Evolutionary conservation across 2,797 vertebrate species (phyloP).

Genomic region (Tauraco hartlaubi): DNA sequence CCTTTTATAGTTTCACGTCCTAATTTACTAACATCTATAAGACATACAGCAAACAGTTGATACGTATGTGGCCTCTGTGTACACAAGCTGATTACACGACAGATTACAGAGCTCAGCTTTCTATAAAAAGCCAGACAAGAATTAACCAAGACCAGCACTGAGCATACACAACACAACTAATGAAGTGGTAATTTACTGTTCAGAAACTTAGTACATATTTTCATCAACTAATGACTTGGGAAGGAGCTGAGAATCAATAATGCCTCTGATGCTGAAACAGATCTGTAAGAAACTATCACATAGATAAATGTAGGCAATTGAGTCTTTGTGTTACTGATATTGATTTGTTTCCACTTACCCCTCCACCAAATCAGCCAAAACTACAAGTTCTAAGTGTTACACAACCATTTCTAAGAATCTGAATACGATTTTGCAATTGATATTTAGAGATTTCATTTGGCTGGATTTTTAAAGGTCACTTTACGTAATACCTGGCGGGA

Average conservation of each 20-base stretch:
- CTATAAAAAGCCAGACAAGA: constrained; percentile 4
- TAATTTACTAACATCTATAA: not conserved
- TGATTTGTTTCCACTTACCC: not conserved
- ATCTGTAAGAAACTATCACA: constrained; percentile 12
- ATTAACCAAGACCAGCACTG: not conserved
- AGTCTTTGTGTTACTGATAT: not conserved
- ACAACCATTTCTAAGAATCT: not conserved
- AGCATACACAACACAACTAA: not conserved
- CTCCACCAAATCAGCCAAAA: not conserved
- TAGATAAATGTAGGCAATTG: not conserved
- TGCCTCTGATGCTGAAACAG: not conserved
- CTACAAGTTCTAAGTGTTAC: not conserved
- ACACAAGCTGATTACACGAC: not conserved
- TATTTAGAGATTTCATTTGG: not conserved
- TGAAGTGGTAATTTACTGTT: constrained; percentile 30
- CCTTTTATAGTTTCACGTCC: not conserved
- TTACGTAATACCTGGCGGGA: not conserved
- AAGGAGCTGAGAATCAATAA: constrained; percentile 3
- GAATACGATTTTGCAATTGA: not conserved
- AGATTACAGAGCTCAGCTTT: constrained; percentile 13
- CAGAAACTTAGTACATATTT: not conserved
- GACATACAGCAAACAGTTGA: not conserved
- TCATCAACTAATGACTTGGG: constrained; percentile 16
- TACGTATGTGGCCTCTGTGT: not conserved
- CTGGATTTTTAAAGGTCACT: not conserved